Evolutionary conservation across 2,797 vertebrate species (phyloP), one percentile per base, ranked within the genome.

Genomic region (Hypotaenidia okinawae): DNA sequence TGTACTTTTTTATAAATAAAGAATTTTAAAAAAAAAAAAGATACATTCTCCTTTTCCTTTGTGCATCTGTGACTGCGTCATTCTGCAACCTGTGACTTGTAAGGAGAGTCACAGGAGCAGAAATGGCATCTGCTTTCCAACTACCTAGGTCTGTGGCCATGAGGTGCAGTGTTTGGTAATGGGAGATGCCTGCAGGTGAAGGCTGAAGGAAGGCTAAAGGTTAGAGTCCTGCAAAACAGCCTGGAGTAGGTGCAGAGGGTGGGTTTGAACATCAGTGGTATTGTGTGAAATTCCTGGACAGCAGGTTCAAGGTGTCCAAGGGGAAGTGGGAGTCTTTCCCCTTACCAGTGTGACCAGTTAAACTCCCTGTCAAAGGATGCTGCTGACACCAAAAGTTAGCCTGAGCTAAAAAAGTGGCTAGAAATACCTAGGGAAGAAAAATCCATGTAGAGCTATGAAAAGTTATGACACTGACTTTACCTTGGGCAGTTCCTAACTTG

Each of bases 1-100:
- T 98, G 98, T 98, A 98, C 98, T 98, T 98, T 98, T 98, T 98
- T 97, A 98, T 98, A 98, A 98, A 98, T 98, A 98, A 98, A 98
- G 97, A 97, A 88, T 98, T 97, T 98, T 97, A 97, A 98, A 98
- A 98, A 47, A 35, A 35, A 41, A 47, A 78, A 97, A 74, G 63
- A 75, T 1, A 15, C 2, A 1, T 51, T 57, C 23, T 69, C 35
- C 37, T 67, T 68, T 12, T 72, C 83, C 83, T 32, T 37, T 8
- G 10, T 16, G 24, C 77, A 30, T 7, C 52, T 7, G 9, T 24
- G 73, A 25, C 59, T 39, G 69, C 63, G 62, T 18, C 83, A 37
- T 16, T 6, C 18, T 23, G 37, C 70, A 9, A 1, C 47, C 11
- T 4, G 30, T 22, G 87, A 2, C n/a, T 47, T 55, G 62, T 13